Evolutionary conservation across 2,797 vertebrate genomes (phyloP), one percentile per base, ranked within the genome.

Genomic region (Echeneis naucrates): DNA sequence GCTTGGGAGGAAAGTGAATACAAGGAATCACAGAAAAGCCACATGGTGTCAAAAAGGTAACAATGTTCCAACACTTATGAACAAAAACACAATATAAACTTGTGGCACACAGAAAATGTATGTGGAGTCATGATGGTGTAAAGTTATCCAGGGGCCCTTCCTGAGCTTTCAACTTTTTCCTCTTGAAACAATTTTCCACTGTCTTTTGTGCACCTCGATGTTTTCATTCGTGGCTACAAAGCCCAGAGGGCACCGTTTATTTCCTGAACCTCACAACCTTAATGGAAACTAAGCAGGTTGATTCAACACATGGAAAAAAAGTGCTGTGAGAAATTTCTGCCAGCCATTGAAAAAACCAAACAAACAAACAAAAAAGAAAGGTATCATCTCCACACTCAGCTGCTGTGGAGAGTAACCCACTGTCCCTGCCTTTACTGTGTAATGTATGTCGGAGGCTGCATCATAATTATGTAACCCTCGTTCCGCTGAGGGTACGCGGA

Each of bases 391-490:
- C 48, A 38, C 48, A 21, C 19, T 5, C 54, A 52, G 23, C 35
- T 13, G 42, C 10, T 65, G 37, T 26, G 12, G n/a, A 52, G 24
- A 23, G n/a, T 23, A 5, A 19, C 44, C 11, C 21, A 12, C 19
- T 16, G 16, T 9, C 10, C 68, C 42, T 33, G 37, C 3, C 38
- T 42, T 4, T 13, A 53, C 74, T 53, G 55, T 60, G 35, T 2
- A 33, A n/a, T 48, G 32, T 30, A 61, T 2, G 47, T 68, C 35
- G 37, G 55, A 48, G 33, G 30, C 84, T 52, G 84, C 84, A 88
- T 80, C 74, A 75, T 1, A 70, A 75, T 91, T 88, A 89, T 72
- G 75, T 88, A 91, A 89, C 74, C 72, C 37, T 61, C 61, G 2
- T 12, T 42, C 37, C 12, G 48, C 33, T 48, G 61, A 27, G n/a